Evolutionary conservation across 2,888 invertebrate genomes (phyloP).

Genomic region (Dynastes grantii): DNA sequence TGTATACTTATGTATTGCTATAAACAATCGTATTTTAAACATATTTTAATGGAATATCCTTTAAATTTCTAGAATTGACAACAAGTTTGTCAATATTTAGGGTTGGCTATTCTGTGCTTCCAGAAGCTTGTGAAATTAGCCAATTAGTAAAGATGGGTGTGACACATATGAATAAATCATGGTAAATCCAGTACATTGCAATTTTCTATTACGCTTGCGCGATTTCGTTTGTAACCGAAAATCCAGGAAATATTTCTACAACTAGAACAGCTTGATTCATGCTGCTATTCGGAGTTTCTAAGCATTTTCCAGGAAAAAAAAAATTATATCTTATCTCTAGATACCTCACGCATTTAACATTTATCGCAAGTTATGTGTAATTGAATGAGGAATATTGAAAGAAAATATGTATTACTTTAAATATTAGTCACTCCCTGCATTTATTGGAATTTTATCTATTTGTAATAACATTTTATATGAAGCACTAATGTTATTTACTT

Average conservation of each 20-base stretch:
- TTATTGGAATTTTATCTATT: too few species aligned
- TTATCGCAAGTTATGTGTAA: too few species aligned
- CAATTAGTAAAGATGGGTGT: constrained; percentile 34
- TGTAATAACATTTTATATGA: too few species aligned
- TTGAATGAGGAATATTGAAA: too few species aligned
- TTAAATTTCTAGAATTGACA: background rate
- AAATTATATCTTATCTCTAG: too few species aligned
- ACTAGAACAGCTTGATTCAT: constrained; percentile 8
- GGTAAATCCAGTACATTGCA: constrained; percentile 40
- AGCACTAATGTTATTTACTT: too few species aligned
- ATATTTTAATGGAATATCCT: too few species aligned
- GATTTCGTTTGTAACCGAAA: constrained; percentile 14
- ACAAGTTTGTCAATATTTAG: background rate
- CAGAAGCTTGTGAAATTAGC: constrained; percentile 35
- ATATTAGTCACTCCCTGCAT: too few species aligned
- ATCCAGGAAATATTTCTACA: constrained; percentile 16
- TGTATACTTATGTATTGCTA: too few species aligned
- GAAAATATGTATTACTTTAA: too few species aligned
- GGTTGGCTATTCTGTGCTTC: constrained; percentile 16
- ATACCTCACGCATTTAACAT: too few species aligned
- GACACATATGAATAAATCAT: constrained; percentile 41
- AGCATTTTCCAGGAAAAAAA: background rate
- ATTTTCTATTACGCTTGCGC: constrained; percentile 36
- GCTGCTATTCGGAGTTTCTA: background rate
- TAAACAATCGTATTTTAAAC: too few species aligned